Percentiles rank a stretch among this genome's conserved stretches.
Conservation (phyloP, 2,113 vertebrate genomes). For the Leptobrachium ailaonicum region DNA sequence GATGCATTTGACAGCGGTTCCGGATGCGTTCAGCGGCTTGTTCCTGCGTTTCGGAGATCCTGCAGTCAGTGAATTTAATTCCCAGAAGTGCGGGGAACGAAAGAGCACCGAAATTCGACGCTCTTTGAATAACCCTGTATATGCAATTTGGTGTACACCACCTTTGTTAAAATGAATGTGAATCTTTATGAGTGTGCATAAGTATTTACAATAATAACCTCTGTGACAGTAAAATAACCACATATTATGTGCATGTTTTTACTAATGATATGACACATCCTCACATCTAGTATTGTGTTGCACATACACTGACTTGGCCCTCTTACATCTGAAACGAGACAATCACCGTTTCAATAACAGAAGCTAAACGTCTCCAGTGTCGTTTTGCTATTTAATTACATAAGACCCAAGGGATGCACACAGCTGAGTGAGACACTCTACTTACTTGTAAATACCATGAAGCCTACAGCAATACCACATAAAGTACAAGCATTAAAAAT, state of each 20-base stretch:
- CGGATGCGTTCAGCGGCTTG: too few relatives aligned
- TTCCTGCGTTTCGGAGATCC: too few relatives aligned
- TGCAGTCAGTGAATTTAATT: too few relatives aligned
- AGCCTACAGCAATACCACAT: background rate
- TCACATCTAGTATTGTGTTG: constrained; percentile 4
- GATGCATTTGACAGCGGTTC: too few relatives aligned
- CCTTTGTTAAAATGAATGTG: too few relatives aligned
- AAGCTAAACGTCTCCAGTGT: constrained; percentile 14
- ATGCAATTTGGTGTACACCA: too few relatives aligned
- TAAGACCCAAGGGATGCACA: constrained; percentile 26
- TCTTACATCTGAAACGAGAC: constrained; percentile 35
- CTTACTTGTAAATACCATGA: constrained; percentile 1
- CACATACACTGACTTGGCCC: background rate
- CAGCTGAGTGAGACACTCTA: constrained; percentile 29
- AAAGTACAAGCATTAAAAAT: background rate
- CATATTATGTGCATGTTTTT: constrained; percentile 7
- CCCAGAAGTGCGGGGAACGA: too few relatives aligned
- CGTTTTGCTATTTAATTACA: constrained; percentile 44
- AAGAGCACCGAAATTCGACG: too few relatives aligned
- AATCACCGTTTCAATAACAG: constrained; percentile 35
- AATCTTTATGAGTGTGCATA: too few relatives aligned
- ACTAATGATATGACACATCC: constrained; percentile 27
- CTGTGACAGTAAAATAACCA: background rate
- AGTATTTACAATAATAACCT: too few relatives aligned
- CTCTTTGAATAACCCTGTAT: too few relatives aligned